Evolutionary conservation across 2,888 invertebrate genomes (phyloP).

Genomic region (Phyllotreta striolata): DNA sequence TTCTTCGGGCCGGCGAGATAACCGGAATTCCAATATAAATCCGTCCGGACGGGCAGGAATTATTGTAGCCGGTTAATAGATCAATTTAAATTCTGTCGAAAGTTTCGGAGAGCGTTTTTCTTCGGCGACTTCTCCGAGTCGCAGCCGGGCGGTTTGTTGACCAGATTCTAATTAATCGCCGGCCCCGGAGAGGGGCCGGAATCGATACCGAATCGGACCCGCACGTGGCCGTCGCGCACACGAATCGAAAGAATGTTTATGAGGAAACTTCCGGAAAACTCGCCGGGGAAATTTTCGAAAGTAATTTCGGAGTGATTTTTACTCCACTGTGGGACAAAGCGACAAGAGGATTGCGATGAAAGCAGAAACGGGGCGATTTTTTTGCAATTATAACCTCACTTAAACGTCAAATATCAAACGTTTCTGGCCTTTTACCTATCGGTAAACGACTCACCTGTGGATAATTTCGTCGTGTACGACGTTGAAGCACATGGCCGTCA

Average conservation of each 20-base stretch:
- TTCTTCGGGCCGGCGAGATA: conserved; percentile 7
- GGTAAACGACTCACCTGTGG: conserved; percentile 64
- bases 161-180: no score
- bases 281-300: no score
- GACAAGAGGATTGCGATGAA: no score
- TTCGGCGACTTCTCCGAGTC: conserved; percentile 5
- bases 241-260: no score
- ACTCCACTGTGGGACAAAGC: no score
- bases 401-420: background rate
- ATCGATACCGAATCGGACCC: no score
- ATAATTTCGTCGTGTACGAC: conserved; percentile 89
- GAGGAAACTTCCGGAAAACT: no score
- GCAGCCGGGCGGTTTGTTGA: background rate
- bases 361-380: no score
- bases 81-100: conserved; percentile 21
- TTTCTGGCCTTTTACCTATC: background rate
- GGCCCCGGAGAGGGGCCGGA: no score
- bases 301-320: no score
- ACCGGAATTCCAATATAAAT: conserved; percentile 23
- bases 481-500: conserved; percentile 91
- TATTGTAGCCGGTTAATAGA: conserved; percentile 17
- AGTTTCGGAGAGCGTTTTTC: conserved; percentile 11
- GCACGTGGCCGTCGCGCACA: no score
- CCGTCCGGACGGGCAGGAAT: conserved; percentile 9
- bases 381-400: no score